These are phyloP conservation scores for Eumerus sabulonum DNA, from an alignment of 2,888 invertebrate species.

Conservation along the genomic window DNA sequence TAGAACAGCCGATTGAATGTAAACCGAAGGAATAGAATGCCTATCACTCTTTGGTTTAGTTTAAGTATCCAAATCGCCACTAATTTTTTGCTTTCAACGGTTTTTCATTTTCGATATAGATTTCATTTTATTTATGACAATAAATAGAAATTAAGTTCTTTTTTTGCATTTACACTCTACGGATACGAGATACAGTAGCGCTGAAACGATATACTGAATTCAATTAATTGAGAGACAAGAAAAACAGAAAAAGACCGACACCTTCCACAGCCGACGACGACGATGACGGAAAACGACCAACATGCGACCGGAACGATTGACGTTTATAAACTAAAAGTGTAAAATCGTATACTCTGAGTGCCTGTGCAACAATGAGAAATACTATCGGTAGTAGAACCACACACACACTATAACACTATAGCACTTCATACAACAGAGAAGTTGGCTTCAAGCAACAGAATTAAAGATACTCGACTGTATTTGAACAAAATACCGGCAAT, in stretches of 20 bases:
- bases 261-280: slow-evolving; percentile 61
- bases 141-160: background rate
- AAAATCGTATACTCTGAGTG: slow-evolving; percentile 57
- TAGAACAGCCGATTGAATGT: slow-evolving; percentile 59
- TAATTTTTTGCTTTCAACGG: slow-evolving; percentile 16
- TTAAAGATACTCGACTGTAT: slow-evolving; percentile 42
- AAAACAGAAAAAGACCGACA: slow-evolving; percentile 28
- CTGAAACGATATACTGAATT: too few species aligned
- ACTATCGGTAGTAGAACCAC: slow-evolving; percentile 15
- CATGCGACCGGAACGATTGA: slow-evolving; percentile 64
- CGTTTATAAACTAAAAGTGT: slow-evolving; percentile 64
- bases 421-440: slow-evolving; percentile 52
- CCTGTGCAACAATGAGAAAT: slow-evolving; percentile 20
- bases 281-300: slow-evolving; percentile 54
- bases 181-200: too few species aligned
- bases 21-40: slow-evolving; percentile 15
- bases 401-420: slow-evolving; percentile 35
- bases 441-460: slow-evolving; percentile 58
- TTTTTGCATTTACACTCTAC: too few species aligned
- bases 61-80: slow-evolving; percentile 27
- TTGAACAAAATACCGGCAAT: slow-evolving; percentile 46
- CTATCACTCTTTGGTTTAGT: slow-evolving; percentile 45
- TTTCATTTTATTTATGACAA: slow-evolving; percentile 10
- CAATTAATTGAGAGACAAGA: slow-evolving; percentile 9
- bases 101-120: background rate